These are phyloP conservation scores for Gadopsis bispinosus DNA, from an alignment of 2,797 vertebrate genomes.

Conservation along the genomic window DNA sequence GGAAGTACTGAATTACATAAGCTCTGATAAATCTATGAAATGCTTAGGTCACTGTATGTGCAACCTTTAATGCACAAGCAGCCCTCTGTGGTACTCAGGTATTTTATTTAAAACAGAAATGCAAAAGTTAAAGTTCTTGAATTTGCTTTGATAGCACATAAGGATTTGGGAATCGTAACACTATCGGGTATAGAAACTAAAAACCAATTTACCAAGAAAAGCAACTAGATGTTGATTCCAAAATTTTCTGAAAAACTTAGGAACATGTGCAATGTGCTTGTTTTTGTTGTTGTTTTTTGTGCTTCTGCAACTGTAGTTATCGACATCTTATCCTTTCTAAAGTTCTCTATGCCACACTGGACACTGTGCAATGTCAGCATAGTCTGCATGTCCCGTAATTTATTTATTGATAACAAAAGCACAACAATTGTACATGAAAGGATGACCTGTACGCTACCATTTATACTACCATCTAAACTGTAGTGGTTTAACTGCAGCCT, in stretches of 20 bases:
- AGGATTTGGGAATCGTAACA: background rate
- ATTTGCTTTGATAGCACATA: background rate
- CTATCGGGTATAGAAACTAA: background rate
- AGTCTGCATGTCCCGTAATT: background rate
- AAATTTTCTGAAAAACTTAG: background rate
- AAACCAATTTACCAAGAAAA: background rate
- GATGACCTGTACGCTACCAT: background rate
- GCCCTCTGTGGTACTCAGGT: background rate
- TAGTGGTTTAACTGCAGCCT: background rate
- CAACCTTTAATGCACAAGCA: background rate
- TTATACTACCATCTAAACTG: background rate
- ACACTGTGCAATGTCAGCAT: background rate
- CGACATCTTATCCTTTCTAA: background rate
- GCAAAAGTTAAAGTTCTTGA: background rate
- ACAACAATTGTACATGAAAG: background rate
- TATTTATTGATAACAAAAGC: no score
- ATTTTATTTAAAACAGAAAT: background rate
- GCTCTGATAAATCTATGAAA: constrained; percentile 30
- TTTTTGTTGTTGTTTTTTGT: background rate
- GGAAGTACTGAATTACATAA: constrained; percentile 5
- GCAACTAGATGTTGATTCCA: background rate
- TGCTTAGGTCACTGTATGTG: background rate
- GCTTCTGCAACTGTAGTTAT: background rate
- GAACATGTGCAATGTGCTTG: no score
- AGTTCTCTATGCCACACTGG: background rate